These are phyloP conservation scores for Zootermopsis nevadensis DNA, from an alignment of 2,888 invertebrate species.

Conservation along the genomic window DNA sequence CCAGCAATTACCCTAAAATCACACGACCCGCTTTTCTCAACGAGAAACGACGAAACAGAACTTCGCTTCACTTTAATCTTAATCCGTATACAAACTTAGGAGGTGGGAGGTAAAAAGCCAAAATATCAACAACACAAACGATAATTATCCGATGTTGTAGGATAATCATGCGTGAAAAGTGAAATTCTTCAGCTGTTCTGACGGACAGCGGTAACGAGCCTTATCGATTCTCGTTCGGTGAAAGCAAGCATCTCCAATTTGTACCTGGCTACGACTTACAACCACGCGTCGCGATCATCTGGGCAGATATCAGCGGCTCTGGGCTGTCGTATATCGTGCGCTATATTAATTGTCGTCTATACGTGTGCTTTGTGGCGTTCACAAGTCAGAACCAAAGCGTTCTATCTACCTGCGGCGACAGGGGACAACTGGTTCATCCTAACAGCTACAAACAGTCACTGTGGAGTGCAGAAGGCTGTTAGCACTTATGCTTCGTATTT, in stretches of 20 bases:
- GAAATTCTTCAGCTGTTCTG: neutral
- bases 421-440: no score
- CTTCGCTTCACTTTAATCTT: no score
- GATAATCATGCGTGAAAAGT: neutral
- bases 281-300: neutral
- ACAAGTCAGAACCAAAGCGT: slow-evolving; percentile 10
- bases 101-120: no score
- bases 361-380: neutral
- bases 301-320: neutral
- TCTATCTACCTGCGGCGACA: neutral
- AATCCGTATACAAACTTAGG: no score
- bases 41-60: no score
- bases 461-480: neutral
- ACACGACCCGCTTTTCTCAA: no score
- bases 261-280: neutral
- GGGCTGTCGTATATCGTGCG: neutral
- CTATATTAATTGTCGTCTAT: slow-evolving; percentile 7
- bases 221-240: neutral
- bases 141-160: neutral
- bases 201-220: no score
- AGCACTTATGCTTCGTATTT: neutral
- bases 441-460: neutral
- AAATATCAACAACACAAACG: neutral
- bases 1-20: no score
- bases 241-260: slow-evolving; percentile 31